Evolutionary conservation across 2,113 vertebrate species (phyloP).

Genomic region (Morone saxatilis): DNA sequence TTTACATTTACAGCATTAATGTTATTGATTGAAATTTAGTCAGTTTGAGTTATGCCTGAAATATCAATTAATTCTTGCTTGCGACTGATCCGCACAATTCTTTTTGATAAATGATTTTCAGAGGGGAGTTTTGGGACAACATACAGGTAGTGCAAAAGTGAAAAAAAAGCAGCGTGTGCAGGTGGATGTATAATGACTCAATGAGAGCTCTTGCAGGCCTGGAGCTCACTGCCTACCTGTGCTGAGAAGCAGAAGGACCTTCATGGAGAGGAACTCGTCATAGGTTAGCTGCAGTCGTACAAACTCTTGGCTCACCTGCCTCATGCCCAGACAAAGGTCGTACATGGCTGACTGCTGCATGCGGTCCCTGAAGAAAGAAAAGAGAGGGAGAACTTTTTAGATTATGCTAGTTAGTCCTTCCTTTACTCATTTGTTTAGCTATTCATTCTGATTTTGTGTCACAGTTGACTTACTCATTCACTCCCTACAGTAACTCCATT

Average conservation of each 20-base stretch:
- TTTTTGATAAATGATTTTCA: slow-evolving; percentile 2
- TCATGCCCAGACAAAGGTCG: slow-evolving; percentile 97
- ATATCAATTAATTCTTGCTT: not conserved
- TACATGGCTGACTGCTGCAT: slow-evolving; percentile 99
- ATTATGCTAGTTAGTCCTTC: not conserved
- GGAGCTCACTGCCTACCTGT: slow-evolving; percentile 86
- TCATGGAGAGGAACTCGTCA: slow-evolving; percentile 98
- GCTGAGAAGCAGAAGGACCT: slow-evolving; percentile 96
- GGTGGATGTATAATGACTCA: slow-evolving; percentile 8
- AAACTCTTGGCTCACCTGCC: slow-evolving; percentile 98
- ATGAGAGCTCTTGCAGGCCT: not conserved
- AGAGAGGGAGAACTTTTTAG: not conserved
- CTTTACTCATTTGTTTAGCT: slow-evolving; percentile 11
- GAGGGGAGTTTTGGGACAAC: not conserved
- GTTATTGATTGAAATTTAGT: not conserved
- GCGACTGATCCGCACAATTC: not conserved
- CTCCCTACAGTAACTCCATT: slow-evolving; percentile 11
- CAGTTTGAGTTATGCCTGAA: not conserved
- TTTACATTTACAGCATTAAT: not conserved
- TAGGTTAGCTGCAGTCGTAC: slow-evolving; percentile 96
- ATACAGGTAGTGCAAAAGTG: not conserved
- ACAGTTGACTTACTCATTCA: slow-evolving; percentile 12
- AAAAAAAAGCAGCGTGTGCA: not conserved
- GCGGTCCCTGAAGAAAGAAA: slow-evolving; percentile 87
- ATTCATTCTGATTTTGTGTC: slow-evolving; percentile 14